These are phyloP conservation scores for Laspeyria flexula DNA, from an alignment of 2,888 invertebrate genomes.

Conservation along the genomic window DNA sequence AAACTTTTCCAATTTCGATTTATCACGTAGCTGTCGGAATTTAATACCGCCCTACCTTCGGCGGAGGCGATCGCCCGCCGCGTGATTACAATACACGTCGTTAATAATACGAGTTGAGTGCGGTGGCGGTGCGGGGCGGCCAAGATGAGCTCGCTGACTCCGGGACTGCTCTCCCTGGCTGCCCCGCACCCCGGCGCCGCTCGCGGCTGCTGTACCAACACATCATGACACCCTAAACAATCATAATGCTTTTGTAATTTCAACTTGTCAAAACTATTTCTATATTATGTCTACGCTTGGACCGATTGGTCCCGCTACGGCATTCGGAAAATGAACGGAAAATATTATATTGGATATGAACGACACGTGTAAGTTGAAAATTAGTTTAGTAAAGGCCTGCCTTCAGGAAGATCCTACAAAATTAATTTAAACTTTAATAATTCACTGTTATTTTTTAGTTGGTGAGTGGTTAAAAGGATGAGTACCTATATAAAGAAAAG, in stretches of 20 bases:
- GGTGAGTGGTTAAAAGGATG: too few relatives aligned
- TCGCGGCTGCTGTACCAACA: background rate
- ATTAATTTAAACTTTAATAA: too few relatives aligned
- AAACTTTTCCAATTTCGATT: slow-evolving; percentile 87
- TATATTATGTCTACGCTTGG: slow-evolving; percentile 2
- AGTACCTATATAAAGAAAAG: too few relatives aligned
- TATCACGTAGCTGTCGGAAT: slow-evolving; percentile 87
- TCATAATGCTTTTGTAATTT: slow-evolving; percentile 17
- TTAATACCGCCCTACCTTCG: slow-evolving; percentile 87
- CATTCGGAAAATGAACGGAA: background rate
- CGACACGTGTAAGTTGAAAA: background rate
- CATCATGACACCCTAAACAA: slow-evolving; percentile 40
- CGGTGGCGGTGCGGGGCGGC: slow-evolving; percentile 44
- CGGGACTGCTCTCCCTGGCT: slow-evolving; percentile 17
- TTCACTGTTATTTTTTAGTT: too few relatives aligned
- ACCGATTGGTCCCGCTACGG: background rate
- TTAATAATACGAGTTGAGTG: slow-evolving; percentile 81
- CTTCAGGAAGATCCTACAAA: background rate
- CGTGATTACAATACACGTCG: slow-evolving; percentile 86
- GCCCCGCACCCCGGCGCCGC: background rate
- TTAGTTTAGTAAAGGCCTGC: background rate
- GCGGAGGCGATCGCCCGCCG: slow-evolving; percentile 85
- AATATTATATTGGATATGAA: background rate
- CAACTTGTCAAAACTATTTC: slow-evolving; percentile 16
- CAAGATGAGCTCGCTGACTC: slow-evolving; percentile 54